Evolutionary conservation across 92 coral and sea anemone species (phyloP), one percentile per base, ranked within the genome.

Genomic region (Chrysogorgia sp.): DNA sequence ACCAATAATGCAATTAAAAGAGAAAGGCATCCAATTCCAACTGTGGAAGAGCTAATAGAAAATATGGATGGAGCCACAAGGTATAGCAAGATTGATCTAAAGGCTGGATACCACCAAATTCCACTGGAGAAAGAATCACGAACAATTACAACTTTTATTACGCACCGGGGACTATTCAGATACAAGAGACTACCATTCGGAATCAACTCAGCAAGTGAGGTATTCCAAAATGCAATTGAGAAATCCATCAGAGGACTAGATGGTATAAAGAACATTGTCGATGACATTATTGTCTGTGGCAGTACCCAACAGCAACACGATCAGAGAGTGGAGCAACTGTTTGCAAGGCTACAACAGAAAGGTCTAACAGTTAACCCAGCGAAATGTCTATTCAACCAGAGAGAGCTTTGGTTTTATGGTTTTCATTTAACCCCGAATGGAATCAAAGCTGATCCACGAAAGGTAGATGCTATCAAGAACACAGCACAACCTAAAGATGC

Each of bases 81-180:
- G 17, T 80, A 9, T 10, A 80, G 84, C 67, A 67, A 80, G 66
- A 45, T 67, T 23, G 84, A 80, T 29, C 29, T 67, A n/a, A 34
- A 28, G 25, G 84, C 84, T 19, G 71, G 84, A n/a, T 80, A 80
- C 52, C 84, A 80, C 48, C 84, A 80, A 12, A 80, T 80, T 21
- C 78, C 25, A 12, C 41, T 80, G n/a, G 56, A 23, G 40, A 48
- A 56, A 40, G 77, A 80, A 35, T 53, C 78, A 22, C 10, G 69
- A 25, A 47, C 63, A 6, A 52, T 71, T 29, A 71, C 78, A 6
- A 71, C 78, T 7, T 71, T 71, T 49, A 71, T 32, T 13, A 71
- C 64, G 0, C 78, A 71, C 20, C 62, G 43, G 17, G 78, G 78
- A 0, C 63, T 49, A 7, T 49, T 64, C 37, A 2, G 71, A 34